A percentile compares a stretch with the other conserved stretches of the same genome.
Evolutionary conservation across 2,113 vertebrate genomes (phyloP).

Genomic region (Sarotherodon lohbergeri): DNA sequence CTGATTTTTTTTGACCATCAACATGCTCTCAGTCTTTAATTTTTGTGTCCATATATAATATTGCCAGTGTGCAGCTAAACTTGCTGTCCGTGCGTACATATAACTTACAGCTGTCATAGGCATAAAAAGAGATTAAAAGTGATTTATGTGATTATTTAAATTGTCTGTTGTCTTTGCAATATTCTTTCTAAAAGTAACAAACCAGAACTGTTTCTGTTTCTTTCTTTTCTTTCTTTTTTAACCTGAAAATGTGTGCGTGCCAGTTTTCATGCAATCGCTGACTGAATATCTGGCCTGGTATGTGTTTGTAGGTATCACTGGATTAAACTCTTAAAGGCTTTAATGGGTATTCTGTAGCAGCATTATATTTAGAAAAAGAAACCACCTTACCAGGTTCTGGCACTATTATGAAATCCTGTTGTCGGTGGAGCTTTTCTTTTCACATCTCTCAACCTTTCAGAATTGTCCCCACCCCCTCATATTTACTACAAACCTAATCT

Average conservation of each 20-base stretch:
- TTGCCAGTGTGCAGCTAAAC: slow-evolving; percentile 12
- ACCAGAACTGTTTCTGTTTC: slow-evolving; percentile 21
- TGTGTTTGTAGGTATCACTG: slow-evolving; percentile 38
- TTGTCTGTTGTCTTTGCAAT: slow-evolving; percentile 49
- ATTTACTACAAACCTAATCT: neutral
- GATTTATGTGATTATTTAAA: slow-evolving; percentile 42
- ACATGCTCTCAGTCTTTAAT: neutral
- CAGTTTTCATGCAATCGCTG: slow-evolving; percentile 23
- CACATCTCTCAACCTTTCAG: neutral
- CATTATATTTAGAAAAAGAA: slow-evolving; percentile 31
- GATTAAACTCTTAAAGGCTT: slow-evolving; percentile 61
- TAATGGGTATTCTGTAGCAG: slow-evolving; percentile 53
- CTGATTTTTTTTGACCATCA: neutral
- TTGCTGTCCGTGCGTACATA: slow-evolving; percentile 26
- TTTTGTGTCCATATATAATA: neutral
- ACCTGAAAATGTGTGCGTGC: neutral
- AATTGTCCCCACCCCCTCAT: neutral
- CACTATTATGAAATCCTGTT: neutral
- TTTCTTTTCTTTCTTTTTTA: neutral
- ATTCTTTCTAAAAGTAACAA: slow-evolving; percentile 32
- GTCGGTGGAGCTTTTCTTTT: neutral
- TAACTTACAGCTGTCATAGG: slow-evolving; percentile 62
- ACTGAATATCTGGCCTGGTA: slow-evolving; percentile 20
- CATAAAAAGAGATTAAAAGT: slow-evolving; percentile 55
- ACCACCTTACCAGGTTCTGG: neutral